phyloP scores from a whole-genome alignment of 2,797 vertebrate species.

The Sitta carolinensis region DNA sequence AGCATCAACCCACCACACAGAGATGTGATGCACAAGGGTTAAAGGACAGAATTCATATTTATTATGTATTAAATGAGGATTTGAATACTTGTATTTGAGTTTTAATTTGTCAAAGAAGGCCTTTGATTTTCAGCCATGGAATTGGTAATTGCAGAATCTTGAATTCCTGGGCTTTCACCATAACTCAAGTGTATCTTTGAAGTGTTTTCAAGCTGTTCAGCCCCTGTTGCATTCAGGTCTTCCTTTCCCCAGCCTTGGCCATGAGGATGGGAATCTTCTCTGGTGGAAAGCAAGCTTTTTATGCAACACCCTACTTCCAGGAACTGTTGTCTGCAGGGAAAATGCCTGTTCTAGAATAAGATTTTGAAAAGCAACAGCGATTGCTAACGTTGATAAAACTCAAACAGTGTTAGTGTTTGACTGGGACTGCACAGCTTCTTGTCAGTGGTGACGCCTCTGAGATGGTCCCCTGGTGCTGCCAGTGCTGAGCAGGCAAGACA shows the following conservation, averaged over 20 bases:
- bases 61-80: background rate
- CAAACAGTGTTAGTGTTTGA: background rate
- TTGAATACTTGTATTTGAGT: background rate
- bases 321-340: background rate
- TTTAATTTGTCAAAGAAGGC: background rate
- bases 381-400: background rate
- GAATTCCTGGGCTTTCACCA: background rate
- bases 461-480: background rate
- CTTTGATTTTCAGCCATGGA: background rate
- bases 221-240: background rate
- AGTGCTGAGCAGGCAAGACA: accelerated
- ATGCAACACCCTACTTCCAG: background rate
- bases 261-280: background rate
- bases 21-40: background rate
- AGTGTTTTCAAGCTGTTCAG: background rate
- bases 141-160: background rate
- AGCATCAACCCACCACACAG: background rate
- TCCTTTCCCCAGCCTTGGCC: background rate
- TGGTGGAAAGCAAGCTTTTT: background rate
- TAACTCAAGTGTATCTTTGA: background rate
- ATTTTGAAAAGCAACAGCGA: background rate
- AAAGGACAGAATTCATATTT: background rate
- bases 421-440: background rate
- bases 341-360: background rate
- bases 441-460: background rate